Conservation (phyloP, 2,888 invertebrate genomes). For the Eupithecia subfuscata region DNA sequence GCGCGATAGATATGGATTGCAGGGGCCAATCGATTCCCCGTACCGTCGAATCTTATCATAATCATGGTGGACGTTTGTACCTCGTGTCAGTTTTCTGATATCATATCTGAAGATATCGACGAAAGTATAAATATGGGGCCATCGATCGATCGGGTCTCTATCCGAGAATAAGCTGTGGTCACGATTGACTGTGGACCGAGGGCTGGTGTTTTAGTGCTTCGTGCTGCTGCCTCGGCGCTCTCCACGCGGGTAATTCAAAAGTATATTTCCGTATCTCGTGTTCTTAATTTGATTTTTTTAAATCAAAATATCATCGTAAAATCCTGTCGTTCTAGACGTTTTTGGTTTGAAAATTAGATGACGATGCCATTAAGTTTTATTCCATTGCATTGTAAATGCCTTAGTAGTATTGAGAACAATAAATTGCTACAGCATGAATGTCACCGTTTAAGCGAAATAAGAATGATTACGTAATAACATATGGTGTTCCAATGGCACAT, state of each 20-base stretch:
- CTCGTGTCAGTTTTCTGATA: constrained; percentile 78
- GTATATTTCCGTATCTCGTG: constrained; percentile 24
- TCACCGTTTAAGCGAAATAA: constrained; percentile 56
- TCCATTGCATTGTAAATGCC: background rate
- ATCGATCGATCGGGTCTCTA: constrained; percentile 83
- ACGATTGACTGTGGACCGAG: constrained; percentile 61
- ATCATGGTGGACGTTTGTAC: constrained; percentile 80
- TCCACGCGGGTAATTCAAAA: constrained; percentile 41
- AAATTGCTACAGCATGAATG: constrained; percentile 53
- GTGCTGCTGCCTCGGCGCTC: constrained; percentile 39
- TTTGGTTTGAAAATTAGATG: background rate
- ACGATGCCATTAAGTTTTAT: background rate
- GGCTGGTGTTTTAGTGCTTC: constrained; percentile 54
- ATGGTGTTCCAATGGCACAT: constrained; percentile 72
- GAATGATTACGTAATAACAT: constrained; percentile 74
- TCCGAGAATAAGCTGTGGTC: constrained; percentile 77
- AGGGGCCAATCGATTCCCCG: constrained; percentile 80
- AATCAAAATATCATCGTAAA: background rate
- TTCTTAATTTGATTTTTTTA: constrained; percentile 5
- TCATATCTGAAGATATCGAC: constrained; percentile 80
- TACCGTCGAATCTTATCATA: constrained; percentile 76
- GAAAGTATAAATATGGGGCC: constrained; percentile 83
- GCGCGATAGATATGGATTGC: constrained; percentile 70
- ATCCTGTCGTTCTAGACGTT: background rate
- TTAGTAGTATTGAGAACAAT: constrained; percentile 29